phyloP scores from a whole-genome alignment of 2,888 invertebrate species.

The Drosophila ezoana region DNA sequence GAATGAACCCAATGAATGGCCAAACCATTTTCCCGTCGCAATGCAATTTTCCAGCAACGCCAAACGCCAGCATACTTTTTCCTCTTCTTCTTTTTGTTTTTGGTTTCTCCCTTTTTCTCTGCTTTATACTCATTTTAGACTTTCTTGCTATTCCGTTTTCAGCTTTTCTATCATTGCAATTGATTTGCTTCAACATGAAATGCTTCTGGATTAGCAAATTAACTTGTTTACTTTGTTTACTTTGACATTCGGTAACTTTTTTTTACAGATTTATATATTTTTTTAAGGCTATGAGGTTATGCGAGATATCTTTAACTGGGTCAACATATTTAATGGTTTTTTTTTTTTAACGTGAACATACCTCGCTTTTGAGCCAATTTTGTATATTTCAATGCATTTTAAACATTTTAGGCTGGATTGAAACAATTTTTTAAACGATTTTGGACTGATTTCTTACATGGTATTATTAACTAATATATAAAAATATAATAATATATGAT shows the following conservation, averaged over 20 bases:
- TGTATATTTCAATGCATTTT: too few relatives aligned
- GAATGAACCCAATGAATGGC: conserved; percentile 70
- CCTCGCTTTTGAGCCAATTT: too few relatives aligned
- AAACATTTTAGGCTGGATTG: too few relatives aligned
- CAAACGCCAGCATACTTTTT: background rate
- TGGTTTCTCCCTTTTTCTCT: background rate
- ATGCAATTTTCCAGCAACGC: conserved; percentile 28
- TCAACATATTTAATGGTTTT: background rate
- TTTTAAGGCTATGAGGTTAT: too few relatives aligned
- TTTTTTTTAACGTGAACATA: background rate
- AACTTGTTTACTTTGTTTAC: conserved; percentile 49
- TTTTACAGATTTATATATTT: too few relatives aligned
- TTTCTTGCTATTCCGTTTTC: conserved; percentile 12
- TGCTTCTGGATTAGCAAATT: conserved; percentile 39
- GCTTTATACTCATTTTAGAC: background rate
- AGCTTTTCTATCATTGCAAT: conserved; percentile 59
- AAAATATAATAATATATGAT: too few relatives aligned
- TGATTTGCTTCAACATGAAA: conserved; percentile 63
- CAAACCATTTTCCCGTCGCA: conserved; percentile 33
- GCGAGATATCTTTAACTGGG: background rate
- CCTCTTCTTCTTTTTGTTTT: background rate
- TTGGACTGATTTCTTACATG: too few relatives aligned
- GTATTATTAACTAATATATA: too few relatives aligned
- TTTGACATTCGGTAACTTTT: background rate
- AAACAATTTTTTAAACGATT: too few relatives aligned